Conservation (phyloP, 2,888 invertebrate species). For the Troilus luridus region DNA sequence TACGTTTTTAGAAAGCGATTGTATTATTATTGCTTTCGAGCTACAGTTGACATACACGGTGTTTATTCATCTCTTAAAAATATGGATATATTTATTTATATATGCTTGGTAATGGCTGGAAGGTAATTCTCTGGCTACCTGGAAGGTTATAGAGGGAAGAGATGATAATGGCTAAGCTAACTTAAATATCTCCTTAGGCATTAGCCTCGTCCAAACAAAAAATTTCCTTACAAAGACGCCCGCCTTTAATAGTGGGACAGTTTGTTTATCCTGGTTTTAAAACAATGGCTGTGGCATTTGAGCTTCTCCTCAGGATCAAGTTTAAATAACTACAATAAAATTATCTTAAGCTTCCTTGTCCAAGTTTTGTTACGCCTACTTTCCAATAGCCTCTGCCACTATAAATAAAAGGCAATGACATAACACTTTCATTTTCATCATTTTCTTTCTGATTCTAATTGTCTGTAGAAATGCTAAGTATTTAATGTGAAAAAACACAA, state of each 20-base stretch:
- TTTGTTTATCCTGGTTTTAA: not conserved
- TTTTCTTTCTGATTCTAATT: too few relatives aligned
- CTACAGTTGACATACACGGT: slow-evolving; percentile 6
- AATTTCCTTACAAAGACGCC: slow-evolving; percentile 29
- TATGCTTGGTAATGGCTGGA: slow-evolving; percentile 7
- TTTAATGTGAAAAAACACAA: too few relatives aligned
- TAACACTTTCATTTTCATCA: too few relatives aligned
- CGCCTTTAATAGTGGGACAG: slow-evolving; percentile 12
- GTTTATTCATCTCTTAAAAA: not conserved
- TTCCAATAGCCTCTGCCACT: not conserved
- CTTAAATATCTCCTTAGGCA: slow-evolving; percentile 34
- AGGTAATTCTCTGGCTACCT: not conserved
- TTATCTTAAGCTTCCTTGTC: not conserved
- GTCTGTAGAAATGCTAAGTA: too few relatives aligned
- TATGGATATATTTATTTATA: not conserved
- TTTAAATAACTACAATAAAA: slow-evolving; percentile 15
- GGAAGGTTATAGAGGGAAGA: not conserved
- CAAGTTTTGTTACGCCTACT: not conserved
- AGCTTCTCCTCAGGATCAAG: slow-evolving; percentile 1
- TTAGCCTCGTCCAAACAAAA: slow-evolving; percentile 9
- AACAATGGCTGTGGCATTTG: slow-evolving; percentile 1
- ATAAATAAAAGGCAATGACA: too few relatives aligned
- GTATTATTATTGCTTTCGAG: slow-evolving; percentile 32
- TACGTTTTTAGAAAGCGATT: slow-evolving; percentile 55
- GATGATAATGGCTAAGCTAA: slow-evolving; percentile 21